Conservation (phyloP, 2,797 vertebrate species). For the Harpagifer antarcticus region DNA sequence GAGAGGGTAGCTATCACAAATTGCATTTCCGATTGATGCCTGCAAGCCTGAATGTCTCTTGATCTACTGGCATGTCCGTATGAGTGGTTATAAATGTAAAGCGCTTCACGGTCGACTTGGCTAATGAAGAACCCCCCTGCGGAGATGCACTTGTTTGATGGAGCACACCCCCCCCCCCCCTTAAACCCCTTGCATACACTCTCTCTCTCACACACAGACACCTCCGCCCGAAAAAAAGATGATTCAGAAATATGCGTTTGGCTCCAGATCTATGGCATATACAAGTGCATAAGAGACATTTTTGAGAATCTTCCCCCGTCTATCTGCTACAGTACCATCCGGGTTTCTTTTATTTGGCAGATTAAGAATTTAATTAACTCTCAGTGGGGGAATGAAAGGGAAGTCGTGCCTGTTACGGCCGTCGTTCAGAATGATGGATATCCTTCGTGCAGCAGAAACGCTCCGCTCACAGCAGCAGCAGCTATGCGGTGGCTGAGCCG, state of each 20-base stretch:
- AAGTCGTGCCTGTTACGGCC: conserved; percentile 17
- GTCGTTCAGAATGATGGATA: conserved; percentile 34
- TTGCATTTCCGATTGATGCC: conserved; percentile 46
- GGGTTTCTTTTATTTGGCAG: conserved; percentile 13
- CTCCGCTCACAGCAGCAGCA: conserved; percentile 33
- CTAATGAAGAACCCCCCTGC: conserved; percentile 45
- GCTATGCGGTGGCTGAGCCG: conserved; percentile 50
- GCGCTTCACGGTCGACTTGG: conserved; percentile 55
- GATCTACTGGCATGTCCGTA: conserved; percentile 40
- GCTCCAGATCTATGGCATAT: conserved; percentile 13
- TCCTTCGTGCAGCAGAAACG: conserved; percentile 15
- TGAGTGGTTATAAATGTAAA: conserved; percentile 36
- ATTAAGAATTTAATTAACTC: conserved; percentile 43
- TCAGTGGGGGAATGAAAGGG: conserved; percentile 14
- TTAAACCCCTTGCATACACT: background rate
- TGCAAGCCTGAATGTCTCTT: conserved; percentile 15
- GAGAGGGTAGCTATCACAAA: conserved; percentile 35
- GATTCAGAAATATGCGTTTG: conserved; percentile 57
- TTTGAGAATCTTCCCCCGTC: background rate
- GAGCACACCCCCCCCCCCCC: background rate
- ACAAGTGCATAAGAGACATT: conserved; percentile 15
- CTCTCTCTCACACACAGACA: conserved; percentile 38
- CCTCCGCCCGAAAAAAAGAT: conserved; percentile 47
- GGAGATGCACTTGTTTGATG: conserved; percentile 30
- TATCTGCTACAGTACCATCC: conserved; percentile 11